Conservation (phyloP, 1,140 invertebrate genomes). For the Drosophila tani region DNA sequence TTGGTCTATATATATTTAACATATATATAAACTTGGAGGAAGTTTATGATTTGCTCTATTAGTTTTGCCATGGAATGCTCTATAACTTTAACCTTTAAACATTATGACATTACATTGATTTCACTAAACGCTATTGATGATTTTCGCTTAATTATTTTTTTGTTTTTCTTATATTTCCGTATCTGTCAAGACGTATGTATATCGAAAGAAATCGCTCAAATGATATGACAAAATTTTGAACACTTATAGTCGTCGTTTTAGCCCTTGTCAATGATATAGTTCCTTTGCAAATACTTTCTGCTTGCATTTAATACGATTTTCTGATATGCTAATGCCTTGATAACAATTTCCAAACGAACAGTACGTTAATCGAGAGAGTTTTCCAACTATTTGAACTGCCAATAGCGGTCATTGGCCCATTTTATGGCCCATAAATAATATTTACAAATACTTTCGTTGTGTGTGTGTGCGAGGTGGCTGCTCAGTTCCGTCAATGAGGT, state of each 20-base stretch:
- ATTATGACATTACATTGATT: slow-evolving; percentile 59
- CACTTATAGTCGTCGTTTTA: slow-evolving; percentile 50
- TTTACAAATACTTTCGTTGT: slow-evolving; percentile 59
- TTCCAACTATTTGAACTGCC: slow-evolving; percentile 53
- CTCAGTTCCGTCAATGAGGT: slow-evolving; percentile 27
- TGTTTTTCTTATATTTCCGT: slow-evolving; percentile 27
- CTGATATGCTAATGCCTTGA: slow-evolving; percentile 75
- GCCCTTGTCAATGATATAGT: slow-evolving; percentile 54
- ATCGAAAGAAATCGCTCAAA: slow-evolving; percentile 43
- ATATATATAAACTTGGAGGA: slow-evolving; percentile 58
- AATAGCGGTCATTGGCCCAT: slow-evolving; percentile 10
- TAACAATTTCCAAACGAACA: slow-evolving; percentile 68
- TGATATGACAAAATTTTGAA: slow-evolving; percentile 61
- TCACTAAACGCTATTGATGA: slow-evolving; percentile 45
- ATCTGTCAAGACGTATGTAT: slow-evolving; percentile 49
- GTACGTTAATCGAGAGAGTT: slow-evolving; percentile 18
- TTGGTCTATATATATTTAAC: slow-evolving; percentile 52
- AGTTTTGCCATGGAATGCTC: slow-evolving; percentile 49
- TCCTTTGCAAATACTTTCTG: slow-evolving; percentile 1
- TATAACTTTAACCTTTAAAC: slow-evolving; percentile 58
- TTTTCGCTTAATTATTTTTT: slow-evolving; percentile 31
- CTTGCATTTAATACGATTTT: slow-evolving; percentile 32
- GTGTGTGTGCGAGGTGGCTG: background rate
- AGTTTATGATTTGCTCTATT: slow-evolving; percentile 69
- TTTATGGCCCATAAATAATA: slow-evolving; percentile 32